Evolutionary conservation across 2,888 invertebrate genomes (phyloP).

Genomic region (Leptopilina drosophilae): DNA sequence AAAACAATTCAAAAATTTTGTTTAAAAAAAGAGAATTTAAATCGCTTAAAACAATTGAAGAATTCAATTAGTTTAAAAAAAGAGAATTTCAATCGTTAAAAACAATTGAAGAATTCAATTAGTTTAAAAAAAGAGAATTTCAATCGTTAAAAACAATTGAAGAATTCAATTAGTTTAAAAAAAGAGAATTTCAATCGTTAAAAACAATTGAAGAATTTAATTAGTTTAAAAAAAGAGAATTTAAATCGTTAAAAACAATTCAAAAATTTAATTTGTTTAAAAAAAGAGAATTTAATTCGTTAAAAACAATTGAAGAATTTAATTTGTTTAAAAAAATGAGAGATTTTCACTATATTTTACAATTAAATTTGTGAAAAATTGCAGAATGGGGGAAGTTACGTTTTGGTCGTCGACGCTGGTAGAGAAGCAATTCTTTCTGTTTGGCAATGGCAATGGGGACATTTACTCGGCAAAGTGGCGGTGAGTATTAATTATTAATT

Average conservation of each 20-base stretch:
- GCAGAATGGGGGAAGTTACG: conserved; percentile 93
- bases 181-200: too few relatives aligned
- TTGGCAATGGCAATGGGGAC: conserved; percentile 97
- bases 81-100: too few relatives aligned
- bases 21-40: too few relatives aligned
- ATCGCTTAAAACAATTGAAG: too few relatives aligned
- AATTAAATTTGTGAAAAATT: conserved; percentile 55
- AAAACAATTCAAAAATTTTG: not conserved
- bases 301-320: not conserved
- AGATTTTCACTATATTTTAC: not conserved
- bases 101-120: too few relatives aligned
- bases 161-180: too few relatives aligned
- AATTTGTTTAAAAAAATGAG: not conserved
- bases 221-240: not conserved
- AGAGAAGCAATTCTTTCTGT: conserved; percentile 93
- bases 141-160: too few relatives aligned
- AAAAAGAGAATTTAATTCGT: too few relatives aligned
- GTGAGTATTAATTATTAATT: conserved; percentile 80
- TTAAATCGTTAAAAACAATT: not conserved
- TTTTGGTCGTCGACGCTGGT: conserved; percentile 92
- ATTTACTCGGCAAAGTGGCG: conserved; percentile 94
- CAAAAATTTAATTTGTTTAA: too few relatives aligned
- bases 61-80: too few relatives aligned
- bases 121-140: too few relatives aligned
- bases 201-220: too few relatives aligned